Conservation (phyloP, 2,888 invertebrate genomes). For the Entomobrya multifasciata region DNA sequence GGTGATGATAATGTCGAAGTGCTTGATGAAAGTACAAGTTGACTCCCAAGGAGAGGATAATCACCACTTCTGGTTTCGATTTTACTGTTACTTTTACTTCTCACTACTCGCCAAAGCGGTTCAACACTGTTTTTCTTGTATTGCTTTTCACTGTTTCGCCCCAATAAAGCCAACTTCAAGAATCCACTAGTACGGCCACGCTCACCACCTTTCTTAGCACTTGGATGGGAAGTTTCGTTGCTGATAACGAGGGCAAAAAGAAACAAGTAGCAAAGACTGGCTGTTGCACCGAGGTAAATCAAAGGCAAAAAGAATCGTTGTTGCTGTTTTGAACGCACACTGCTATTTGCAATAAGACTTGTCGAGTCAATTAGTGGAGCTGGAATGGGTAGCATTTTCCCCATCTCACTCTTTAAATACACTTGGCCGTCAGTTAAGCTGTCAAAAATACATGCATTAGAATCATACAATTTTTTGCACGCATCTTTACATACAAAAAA, state of each 20-base stretch:
- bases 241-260: slow-evolving; percentile 73
- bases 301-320: slow-evolving; percentile 75
- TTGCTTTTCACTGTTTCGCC: slow-evolving; percentile 49
- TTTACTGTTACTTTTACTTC: slow-evolving; percentile 13
- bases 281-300: slow-evolving; percentile 75
- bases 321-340: slow-evolving; percentile 39
- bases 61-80: slow-evolving; percentile 19
- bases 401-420: slow-evolving; percentile 69
- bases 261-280: slow-evolving; percentile 77
- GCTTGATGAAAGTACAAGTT: slow-evolving; percentile 56
- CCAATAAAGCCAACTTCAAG: not conserved
- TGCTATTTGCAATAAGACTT: slow-evolving; percentile 51
- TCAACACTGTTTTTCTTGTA: not conserved
- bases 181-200: slow-evolving; percentile 22
- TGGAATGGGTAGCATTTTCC: slow-evolving; percentile 79
- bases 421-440: slow-evolving; percentile 61
- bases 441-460: slow-evolving; percentile 68
- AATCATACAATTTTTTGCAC: slow-evolving; percentile 14
- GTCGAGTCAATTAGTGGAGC: slow-evolving; percentile 77
- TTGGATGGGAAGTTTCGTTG: slow-evolving; percentile 40
- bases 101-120: slow-evolving; percentile 20
- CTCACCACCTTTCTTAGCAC: not conserved
- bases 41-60: slow-evolving; percentile 28
- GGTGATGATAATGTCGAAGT: slow-evolving; percentile 26
- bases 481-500: not conserved